phyloP scores from a whole-genome alignment of 2,888 invertebrate genomes.

The Agrochola lota region DNA sequence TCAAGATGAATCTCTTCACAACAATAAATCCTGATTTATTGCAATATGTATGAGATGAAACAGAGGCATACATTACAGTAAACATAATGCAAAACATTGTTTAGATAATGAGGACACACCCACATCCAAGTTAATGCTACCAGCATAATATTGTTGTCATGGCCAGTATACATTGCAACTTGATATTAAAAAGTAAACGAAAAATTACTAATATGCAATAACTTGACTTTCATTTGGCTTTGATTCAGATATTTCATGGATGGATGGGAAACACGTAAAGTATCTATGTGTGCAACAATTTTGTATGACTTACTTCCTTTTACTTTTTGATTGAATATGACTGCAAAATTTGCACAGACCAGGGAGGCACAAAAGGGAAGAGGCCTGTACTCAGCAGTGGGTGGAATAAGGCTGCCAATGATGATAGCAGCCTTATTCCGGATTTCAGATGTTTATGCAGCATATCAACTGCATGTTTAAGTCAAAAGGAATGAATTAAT shows the following conservation, averaged over 20 bases:
- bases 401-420: too few relatives aligned
- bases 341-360: background rate
- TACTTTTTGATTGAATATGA: conserved; percentile 1
- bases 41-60: background rate
- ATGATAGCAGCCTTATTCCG: too few relatives aligned
- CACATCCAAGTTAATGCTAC: conserved; percentile 9
- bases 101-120: conserved; percentile 27
- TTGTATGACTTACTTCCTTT: conserved; percentile 8
- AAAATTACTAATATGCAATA: background rate
- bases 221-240: background rate
- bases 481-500: background rate
- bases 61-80: background rate
- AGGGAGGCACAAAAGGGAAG: too few relatives aligned
- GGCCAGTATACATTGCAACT: background rate
- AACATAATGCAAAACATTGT: background rate
- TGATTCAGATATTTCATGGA: background rate
- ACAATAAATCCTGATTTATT: background rate
- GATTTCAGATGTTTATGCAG: background rate
- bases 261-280: background rate
- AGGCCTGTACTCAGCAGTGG: too few relatives aligned
- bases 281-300: background rate
- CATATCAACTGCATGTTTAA: background rate
- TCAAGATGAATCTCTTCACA: background rate
- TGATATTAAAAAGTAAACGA: background rate
- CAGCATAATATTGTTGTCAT: background rate